Conservation (phyloP, 2,113 vertebrate species). For the Cepphus grylle region DNA sequence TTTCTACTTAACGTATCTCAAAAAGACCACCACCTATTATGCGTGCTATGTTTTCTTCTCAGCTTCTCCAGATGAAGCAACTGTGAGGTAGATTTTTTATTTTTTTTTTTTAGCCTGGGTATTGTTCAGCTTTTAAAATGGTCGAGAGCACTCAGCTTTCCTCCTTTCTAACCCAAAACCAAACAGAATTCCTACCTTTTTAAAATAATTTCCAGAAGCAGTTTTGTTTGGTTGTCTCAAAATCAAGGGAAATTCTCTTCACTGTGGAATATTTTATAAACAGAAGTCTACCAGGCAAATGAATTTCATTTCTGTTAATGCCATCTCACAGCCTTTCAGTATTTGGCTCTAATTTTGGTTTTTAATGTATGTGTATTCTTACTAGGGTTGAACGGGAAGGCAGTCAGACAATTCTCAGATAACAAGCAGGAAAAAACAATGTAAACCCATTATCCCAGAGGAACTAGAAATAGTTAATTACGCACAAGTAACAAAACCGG, state of each 20-base stretch:
- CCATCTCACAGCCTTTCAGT: neutral
- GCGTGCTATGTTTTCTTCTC: neutral
- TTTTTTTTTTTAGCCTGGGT: neutral
- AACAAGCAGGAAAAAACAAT: neutral
- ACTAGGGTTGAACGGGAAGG: neutral
- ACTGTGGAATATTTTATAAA: neutral
- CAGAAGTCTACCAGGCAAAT: neutral
- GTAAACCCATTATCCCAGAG: neutral
- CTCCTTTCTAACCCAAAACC: neutral
- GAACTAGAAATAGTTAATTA: slow-evolving; percentile 27
- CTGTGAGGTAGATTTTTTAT: neutral
- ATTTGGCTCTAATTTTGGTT: neutral
- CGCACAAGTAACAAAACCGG: neutral
- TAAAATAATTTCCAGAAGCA: neutral
- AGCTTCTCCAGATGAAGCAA: neutral
- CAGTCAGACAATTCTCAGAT: neutral
- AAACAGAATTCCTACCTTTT: neutral
- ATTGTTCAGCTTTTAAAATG: neutral
- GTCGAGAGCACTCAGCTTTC: neutral
- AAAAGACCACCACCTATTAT: neutral
- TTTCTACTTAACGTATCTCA: neutral
- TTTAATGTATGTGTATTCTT: neutral
- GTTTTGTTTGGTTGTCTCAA: neutral
- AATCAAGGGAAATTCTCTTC: neutral
- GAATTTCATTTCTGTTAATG: neutral